phyloP scores from a whole-genome alignment of 2,888 invertebrate species.

The Hirtodrosophila cameraria region DNA sequence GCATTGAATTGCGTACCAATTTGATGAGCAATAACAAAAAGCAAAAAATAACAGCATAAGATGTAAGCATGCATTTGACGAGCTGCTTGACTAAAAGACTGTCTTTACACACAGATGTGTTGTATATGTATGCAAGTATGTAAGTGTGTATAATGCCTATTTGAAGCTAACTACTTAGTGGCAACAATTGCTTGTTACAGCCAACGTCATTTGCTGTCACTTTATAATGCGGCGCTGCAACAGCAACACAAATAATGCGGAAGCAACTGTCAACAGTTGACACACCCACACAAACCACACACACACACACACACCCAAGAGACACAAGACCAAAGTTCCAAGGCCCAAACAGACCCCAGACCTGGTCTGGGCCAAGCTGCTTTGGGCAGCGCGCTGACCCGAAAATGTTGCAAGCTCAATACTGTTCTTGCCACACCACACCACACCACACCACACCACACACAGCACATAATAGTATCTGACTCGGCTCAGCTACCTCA shows the following conservation, averaged over 20 bases:
- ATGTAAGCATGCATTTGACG: slow-evolving; percentile 19
- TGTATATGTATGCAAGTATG: too few species aligned
- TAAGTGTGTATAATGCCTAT: too few species aligned
- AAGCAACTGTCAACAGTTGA: slow-evolving; percentile 34
- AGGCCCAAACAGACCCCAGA: slow-evolving; percentile 8
- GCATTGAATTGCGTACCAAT: slow-evolving; percentile 56
- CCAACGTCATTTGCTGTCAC: slow-evolving; percentile 51
- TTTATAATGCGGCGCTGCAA: slow-evolving; percentile 59
- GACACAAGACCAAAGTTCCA: neutral
- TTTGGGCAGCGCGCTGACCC: slow-evolving; percentile 23
- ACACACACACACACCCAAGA: too few species aligned
- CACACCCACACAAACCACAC: slow-evolving; percentile 39
- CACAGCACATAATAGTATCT: too few species aligned
- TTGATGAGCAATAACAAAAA: slow-evolving; percentile 36
- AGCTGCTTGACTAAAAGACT: slow-evolving; percentile 1
- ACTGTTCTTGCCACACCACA: too few species aligned
- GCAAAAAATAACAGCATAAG: slow-evolving; percentile 10
- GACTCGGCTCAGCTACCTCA: too few species aligned
- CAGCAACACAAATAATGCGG: slow-evolving; percentile 34
- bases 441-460: too few species aligned
- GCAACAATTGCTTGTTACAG: slow-evolving; percentile 28
- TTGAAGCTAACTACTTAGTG: slow-evolving; percentile 30
- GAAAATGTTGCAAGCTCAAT: slow-evolving; percentile 20
- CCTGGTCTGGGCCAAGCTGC: slow-evolving; percentile 2
- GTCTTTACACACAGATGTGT: too few species aligned